These are phyloP conservation scores for Phrynosoma platyrhinos DNA, from an alignment of 2,113 vertebrate genomes.

Conservation along the genomic window DNA sequence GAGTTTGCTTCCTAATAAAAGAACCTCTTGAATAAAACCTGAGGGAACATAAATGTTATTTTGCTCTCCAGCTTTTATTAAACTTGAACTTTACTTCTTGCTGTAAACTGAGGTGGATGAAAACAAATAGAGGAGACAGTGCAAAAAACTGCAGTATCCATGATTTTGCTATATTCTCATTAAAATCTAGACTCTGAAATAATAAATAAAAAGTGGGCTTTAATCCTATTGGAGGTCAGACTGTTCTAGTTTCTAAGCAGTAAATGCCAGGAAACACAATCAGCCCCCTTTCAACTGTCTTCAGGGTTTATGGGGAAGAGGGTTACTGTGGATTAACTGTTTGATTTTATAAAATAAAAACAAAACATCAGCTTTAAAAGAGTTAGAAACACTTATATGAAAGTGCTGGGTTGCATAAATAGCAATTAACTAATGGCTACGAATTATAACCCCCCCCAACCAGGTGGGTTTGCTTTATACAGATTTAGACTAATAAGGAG, in stretches of 20 bases:
- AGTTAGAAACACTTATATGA: slow-evolving; percentile 53
- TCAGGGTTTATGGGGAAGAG: neutral
- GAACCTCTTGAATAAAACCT: neutral
- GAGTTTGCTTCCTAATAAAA: neutral
- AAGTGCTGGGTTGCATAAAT: slow-evolving; percentile 33
- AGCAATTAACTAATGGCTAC: slow-evolving; percentile 75
- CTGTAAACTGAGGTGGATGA: neutral
- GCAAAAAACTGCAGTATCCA: neutral
- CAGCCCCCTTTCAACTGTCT: slow-evolving; percentile 3
- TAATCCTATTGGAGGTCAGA: slow-evolving; percentile 24
- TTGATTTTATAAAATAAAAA: slow-evolving; percentile 41
- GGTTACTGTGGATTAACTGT: slow-evolving; percentile 27
- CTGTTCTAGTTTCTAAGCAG: slow-evolving; percentile 52
- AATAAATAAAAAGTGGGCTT: slow-evolving; percentile 26
- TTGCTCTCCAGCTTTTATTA: neutral
- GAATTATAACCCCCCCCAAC: neutral
- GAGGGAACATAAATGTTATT: neutral
- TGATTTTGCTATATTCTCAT: neutral
- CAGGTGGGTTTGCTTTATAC: slow-evolving; percentile 57
- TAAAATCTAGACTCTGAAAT: slow-evolving; percentile 15
- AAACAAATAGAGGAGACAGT: neutral
- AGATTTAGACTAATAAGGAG: slow-evolving; percentile 38
- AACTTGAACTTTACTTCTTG: neutral
- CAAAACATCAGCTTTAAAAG: slow-evolving; percentile 12
- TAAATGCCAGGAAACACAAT: slow-evolving; percentile 33